These are phyloP conservation scores for Illadopsis cleaveri DNA, from an alignment of 2,113 vertebrate species.

Conservation along the genomic window DNA sequence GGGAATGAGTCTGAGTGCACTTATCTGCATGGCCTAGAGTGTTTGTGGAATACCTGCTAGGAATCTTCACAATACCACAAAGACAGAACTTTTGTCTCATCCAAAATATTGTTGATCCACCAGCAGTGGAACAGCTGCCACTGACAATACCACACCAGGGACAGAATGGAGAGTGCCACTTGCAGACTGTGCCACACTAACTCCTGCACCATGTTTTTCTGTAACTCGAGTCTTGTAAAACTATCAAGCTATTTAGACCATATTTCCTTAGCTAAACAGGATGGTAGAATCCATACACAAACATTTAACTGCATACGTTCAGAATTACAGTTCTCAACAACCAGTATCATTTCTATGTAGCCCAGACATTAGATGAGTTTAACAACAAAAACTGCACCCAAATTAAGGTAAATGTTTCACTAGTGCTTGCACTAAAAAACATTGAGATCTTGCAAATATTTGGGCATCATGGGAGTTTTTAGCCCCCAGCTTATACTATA, in stretches of 20 bases:
- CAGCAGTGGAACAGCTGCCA: not conserved
- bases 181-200: not conserved
- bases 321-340: not conserved
- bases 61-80: not conserved
- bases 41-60: not conserved
- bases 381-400: not conserved
- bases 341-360: not conserved
- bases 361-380: not conserved
- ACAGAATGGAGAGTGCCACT: not conserved
- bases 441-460: not conserved
- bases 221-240: not conserved
- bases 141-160: rapidly evolving
- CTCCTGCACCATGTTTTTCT: not conserved
- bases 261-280: not conserved
- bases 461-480: not conserved
- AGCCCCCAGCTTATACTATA: not conserved
- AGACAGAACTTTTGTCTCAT: not conserved
- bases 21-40: too few species aligned
- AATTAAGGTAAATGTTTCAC: not conserved
- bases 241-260: not conserved
- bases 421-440: not conserved
- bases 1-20: not conserved
- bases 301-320: not conserved
- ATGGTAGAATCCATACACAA: not conserved
- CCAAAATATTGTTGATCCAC: not conserved